These are phyloP conservation scores for Frieseomelitta varia DNA, from an alignment of 1,140 invertebrate genomes.

Conservation along the genomic window DNA sequence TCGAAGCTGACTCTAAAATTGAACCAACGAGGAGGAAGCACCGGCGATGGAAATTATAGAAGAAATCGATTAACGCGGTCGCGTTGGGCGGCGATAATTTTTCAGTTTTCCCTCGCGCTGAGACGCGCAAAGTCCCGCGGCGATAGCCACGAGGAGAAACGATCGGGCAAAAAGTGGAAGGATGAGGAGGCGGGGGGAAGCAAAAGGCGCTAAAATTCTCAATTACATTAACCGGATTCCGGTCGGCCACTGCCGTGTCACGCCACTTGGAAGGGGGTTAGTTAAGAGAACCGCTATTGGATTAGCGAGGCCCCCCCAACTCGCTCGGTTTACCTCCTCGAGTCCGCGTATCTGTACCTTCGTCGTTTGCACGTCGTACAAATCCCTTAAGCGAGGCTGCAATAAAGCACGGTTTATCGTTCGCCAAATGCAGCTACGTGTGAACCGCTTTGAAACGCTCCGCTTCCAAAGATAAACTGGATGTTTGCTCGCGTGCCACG, in stretches of 20 bases:
- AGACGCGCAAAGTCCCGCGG: background rate
- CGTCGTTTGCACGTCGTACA: slow-evolving; percentile 74
- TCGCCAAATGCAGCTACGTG: slow-evolving; percentile 58
- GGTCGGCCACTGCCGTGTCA: slow-evolving; percentile 67
- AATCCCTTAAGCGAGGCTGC: slow-evolving; percentile 72
- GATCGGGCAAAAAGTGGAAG: slow-evolving; percentile 31
- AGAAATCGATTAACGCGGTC: background rate
- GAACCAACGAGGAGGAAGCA: too few species aligned
- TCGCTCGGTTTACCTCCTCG: slow-evolving; percentile 60
- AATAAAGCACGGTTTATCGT: slow-evolving; percentile 76
- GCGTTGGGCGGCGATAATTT: background rate
- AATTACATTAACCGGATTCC: slow-evolving; percentile 76
- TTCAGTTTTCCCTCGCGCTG: slow-evolving; percentile 6
- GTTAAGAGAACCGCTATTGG: slow-evolving; percentile 76
- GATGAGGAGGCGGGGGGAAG: slow-evolving; percentile 32
- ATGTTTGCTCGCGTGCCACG: slow-evolving; percentile 43
- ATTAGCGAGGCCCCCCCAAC: slow-evolving; percentile 70
- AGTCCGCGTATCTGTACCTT: slow-evolving; percentile 58
- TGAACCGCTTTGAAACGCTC: slow-evolving; percentile 42
- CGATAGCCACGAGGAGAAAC: slow-evolving; percentile 21
- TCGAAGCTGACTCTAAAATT: too few species aligned
- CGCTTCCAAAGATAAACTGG: slow-evolving; percentile 41
- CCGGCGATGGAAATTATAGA: too few species aligned
- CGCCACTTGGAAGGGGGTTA: slow-evolving; percentile 69
- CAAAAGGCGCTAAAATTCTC: slow-evolving; percentile 74